These are phyloP conservation scores for Tragelaphus buxtoni DNA, from an alignment of 2,113 vertebrate genomes.

Conservation along the genomic window DNA sequence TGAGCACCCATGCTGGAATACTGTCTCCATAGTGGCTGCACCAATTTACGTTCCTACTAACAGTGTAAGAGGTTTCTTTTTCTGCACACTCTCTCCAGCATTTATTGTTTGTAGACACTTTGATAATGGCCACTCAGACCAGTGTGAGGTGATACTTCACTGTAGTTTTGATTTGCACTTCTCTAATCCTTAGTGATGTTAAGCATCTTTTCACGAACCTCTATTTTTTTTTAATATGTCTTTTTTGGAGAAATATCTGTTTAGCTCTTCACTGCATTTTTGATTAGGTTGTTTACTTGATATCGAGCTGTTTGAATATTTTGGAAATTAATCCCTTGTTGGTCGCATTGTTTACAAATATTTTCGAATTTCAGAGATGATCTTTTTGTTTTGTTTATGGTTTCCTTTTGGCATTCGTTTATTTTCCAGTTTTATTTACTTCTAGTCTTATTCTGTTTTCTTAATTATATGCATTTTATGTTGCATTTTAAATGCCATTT, in stretches of 20 bases:
- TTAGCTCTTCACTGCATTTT: not conserved
- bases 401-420: not conserved
- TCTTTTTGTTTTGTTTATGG: not conserved
- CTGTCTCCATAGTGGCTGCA: not conserved
- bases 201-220: not conserved
- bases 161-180: not conserved
- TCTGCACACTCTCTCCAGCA: not conserved
- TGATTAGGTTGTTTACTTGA: not conserved
- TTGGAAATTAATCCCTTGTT: not conserved
- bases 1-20: not conserved
- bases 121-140: not conserved
- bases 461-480: fast-evolving
- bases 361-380: not conserved
- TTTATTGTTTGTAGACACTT: not conserved
- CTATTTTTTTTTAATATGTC: not conserved
- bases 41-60: not conserved
- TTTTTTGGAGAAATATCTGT: not conserved
- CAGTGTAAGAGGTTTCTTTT: not conserved
- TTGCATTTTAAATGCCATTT: not conserved
- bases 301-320: not conserved
- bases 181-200: not conserved
- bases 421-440: not conserved
- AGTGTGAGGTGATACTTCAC: not conserved
- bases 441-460: not conserved
- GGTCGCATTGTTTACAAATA: not conserved